Conservation (phyloP, 2,797 vertebrate species). For the Nyctibius grandis region DNA sequence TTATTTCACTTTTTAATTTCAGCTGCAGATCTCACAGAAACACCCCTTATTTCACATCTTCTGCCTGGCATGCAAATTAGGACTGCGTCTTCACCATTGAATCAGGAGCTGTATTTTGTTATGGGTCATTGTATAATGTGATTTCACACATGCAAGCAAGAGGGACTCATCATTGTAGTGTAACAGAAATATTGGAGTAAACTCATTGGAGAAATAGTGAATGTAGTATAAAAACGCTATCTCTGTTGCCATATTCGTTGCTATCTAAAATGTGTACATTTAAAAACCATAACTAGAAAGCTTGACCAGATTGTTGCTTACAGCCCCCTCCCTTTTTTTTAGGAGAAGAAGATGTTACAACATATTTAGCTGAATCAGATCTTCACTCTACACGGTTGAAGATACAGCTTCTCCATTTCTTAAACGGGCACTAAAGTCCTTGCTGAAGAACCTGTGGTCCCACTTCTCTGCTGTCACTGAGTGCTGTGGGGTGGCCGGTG, state of each 20-base stretch:
- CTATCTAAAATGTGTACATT: neutral
- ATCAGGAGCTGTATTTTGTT: neutral
- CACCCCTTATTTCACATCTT: neutral
- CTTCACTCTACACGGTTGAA: neutral
- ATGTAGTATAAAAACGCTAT: neutral
- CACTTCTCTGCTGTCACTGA: neutral
- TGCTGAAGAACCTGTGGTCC: neutral
- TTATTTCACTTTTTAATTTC: neutral
- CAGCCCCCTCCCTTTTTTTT: neutral
- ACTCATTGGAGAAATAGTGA: neutral
- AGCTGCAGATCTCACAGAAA: neutral
- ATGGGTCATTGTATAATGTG: neutral
- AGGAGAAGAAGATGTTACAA: neutral
- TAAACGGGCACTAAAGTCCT: fast-evolving
- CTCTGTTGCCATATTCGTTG: neutral
- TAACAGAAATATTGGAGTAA: neutral
- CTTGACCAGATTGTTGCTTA: neutral
- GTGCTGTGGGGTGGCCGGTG: neutral
- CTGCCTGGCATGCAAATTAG: neutral
- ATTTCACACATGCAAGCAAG: neutral
- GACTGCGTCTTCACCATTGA: neutral
- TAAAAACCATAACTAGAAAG: neutral
- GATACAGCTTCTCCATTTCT: neutral
- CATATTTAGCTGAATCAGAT: neutral
- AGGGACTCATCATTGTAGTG: neutral